A percentile compares a stretch with the other conserved stretches of the same genome.
These are phyloP conservation scores for Troides helena DNA, from an alignment of 2,888 invertebrate genomes.

Conservation along the genomic window DNA sequence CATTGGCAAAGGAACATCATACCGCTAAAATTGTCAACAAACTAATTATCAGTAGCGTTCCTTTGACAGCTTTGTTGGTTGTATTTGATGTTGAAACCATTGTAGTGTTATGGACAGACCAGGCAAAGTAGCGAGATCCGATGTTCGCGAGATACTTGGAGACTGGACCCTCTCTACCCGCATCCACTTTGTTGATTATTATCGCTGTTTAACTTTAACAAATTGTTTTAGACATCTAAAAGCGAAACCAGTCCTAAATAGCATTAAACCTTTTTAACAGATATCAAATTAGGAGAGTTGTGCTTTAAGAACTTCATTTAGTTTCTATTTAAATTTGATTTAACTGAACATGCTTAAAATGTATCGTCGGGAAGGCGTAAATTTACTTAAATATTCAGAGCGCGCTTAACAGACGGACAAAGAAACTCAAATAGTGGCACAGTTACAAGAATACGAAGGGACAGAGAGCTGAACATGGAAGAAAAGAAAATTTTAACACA, in stretches of 20 bases:
- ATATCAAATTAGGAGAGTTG: conserved; percentile 59
- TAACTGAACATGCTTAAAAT: conserved; percentile 53
- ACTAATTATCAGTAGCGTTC: conserved; percentile 33
- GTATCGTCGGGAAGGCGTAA: conserved; percentile 47
- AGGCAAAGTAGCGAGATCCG: conserved; percentile 57
- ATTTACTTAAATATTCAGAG: conserved; percentile 35
- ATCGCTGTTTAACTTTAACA: conserved; percentile 56
- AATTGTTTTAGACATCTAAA: conserved; percentile 63
- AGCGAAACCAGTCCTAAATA: conserved; percentile 55
- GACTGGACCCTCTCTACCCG: conserved; percentile 70
- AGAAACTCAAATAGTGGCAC: conserved; percentile 40
- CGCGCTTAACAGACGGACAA: conserved; percentile 46
- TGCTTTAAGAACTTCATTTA: conserved; percentile 44
- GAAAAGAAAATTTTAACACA: conserved; percentile 64
- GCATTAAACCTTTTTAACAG: conserved; percentile 46
- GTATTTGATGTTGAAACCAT: conserved; percentile 43
- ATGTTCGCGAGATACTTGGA: conserved; percentile 73
- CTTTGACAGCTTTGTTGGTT: conserved; percentile 53
- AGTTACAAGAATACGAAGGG: conserved; percentile 9
- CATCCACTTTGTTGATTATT: conserved; percentile 66
- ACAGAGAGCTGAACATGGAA: conserved; percentile 33
- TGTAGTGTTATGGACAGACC: conserved; percentile 56
- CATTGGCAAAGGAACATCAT: conserved; percentile 38
- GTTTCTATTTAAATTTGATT: conserved; percentile 34
- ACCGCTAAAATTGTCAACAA: conserved; percentile 11